Evolutionary conservation across 2,113 vertebrate genomes (phyloP), one percentile per base, ranked within the genome.

Genomic region (Tinamus guttatus): DNA sequence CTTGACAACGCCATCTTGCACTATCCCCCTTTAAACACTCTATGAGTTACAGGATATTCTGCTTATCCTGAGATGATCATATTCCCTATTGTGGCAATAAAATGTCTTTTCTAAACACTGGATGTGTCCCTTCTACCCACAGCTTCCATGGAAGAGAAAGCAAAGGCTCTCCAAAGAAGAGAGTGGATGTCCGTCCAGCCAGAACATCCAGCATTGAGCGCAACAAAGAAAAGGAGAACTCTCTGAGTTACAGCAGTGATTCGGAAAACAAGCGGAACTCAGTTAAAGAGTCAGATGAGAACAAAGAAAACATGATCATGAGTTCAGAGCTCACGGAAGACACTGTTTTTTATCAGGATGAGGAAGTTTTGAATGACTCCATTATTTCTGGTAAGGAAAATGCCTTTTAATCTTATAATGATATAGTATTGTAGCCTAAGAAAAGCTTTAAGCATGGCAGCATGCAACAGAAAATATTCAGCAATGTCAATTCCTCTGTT

Each of bases 271-370:
- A 98, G 89, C 27, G 97, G 90, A 85, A 97, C 7, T 97, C 91
- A 0, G 89, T 91, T 41, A 98, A 98, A 78, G 98, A 98, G 85
- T 98, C 98, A 0, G 99, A 99, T 41, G 99, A 99, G 98, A 99
- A 99, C 98, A 99, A 99, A 97, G 99, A 99, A 97, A 99, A 99
- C 97, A 89, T 99, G 97, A 97, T 98, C 21, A 93, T 98, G 97
- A 98, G 98, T 32, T 97, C 99, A 2, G 99, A 98, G 80, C 97
- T 98, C 96, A 98, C 95, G 19, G 99, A 98, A 2, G 97, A 98
- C 87, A 73, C 97, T 91, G 97, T 97, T 60, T 94, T 98, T 77
- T 98, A 98, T 80, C 98, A 98, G 88, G 98, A 99, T 36, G 99
- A 98, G 85, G 99, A 99, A 91, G 98, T 98, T 85, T 98, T 99